Percentiles rank a stretch among this genome's conserved stretches.
Conservation (phyloP, 2,113 vertebrate species). For the Aegotheles bennettii region DNA sequence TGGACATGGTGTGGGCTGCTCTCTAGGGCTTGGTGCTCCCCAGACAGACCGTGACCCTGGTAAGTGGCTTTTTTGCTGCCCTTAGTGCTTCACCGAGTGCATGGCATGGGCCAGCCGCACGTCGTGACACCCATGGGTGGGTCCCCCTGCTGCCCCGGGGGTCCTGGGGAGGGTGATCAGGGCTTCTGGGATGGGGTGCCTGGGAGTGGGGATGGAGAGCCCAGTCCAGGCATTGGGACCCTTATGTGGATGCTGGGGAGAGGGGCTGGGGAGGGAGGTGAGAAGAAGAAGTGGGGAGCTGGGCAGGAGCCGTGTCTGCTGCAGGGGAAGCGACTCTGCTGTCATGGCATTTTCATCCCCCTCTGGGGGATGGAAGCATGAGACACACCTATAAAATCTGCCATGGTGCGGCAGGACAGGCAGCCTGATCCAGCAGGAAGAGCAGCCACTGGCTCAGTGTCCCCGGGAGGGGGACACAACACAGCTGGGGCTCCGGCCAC, state of each 20-base stretch:
- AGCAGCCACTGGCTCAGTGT: accelerated
- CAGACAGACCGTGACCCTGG: not conserved
- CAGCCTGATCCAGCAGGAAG: not conserved
- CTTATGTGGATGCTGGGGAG: not conserved
- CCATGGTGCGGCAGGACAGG: not conserved
- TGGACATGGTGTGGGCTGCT: not conserved
- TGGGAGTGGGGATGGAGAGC: not conserved
- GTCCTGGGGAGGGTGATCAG: not conserved
- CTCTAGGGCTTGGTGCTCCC: not conserved
- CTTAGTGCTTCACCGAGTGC: not conserved
- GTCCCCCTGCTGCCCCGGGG: accelerated
- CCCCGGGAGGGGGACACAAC: not conserved
- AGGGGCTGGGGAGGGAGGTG: not conserved
- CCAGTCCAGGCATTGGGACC: not conserved
- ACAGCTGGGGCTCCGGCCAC: not conserved
- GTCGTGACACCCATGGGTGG: not conserved
- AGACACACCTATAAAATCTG: constrained; percentile 59
- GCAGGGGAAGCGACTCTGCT: constrained; percentile 44
- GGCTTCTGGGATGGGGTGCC: not conserved
- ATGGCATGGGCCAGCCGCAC: not conserved
- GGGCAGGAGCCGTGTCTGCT: not conserved
- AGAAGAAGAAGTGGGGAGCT: not conserved
- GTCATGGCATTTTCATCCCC: constrained; percentile 30
- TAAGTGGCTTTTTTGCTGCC: not conserved
- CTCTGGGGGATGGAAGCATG: constrained; percentile 30